Evolutionary conservation across 1,140 invertebrate genomes (phyloP), one percentile per base, ranked within the genome.

Genomic region (Lordiphosa collinella): DNA sequence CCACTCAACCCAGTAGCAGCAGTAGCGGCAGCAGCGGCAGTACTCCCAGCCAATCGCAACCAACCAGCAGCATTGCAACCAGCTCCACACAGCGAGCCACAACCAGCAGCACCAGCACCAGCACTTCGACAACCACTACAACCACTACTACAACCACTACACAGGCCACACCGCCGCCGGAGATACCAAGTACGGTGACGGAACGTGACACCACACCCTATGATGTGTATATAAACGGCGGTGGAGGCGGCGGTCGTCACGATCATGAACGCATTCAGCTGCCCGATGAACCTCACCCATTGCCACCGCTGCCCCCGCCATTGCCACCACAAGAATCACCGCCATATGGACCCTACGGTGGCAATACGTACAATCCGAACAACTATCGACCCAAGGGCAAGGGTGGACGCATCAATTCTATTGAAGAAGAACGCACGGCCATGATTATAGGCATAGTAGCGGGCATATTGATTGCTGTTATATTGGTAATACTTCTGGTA

Each of bases 391-490:
- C 79, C 7, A 88, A 86, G 64, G 91, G 89, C 46, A 90, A 91
- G 49, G 90, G 91, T 25, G 92, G 93, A 40, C 90, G 93, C 38
- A 94, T 94, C 74, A 93, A 91, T 31, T 93, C 93, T 1, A 93
- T 94, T 64, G 92, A 93, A 18, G 93, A 93, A 5, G 93, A 94
- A 64, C 93, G 92, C 67, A 93, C 93, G 0, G 94, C 92, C 2
- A 90, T 97, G 61, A 94, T 97, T 37, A 96, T 97, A 34, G 95
- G 95, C 63, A 97, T 98, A 58, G 96, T 97, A 52, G 96, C 96
- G 1, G 96, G 95, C 14, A 94, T 96, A 5, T 90, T 98, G 36
- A 97, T 98, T 74, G 95, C 96, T 16, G 94, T 98, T 55, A 94
- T 99, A 9, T 91, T 98, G 29, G 94, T 98, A 49, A 95, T 97